These are phyloP conservation scores for Portevinia maculata DNA, from an alignment of 2,888 invertebrate species.

Conservation along the genomic window DNA sequence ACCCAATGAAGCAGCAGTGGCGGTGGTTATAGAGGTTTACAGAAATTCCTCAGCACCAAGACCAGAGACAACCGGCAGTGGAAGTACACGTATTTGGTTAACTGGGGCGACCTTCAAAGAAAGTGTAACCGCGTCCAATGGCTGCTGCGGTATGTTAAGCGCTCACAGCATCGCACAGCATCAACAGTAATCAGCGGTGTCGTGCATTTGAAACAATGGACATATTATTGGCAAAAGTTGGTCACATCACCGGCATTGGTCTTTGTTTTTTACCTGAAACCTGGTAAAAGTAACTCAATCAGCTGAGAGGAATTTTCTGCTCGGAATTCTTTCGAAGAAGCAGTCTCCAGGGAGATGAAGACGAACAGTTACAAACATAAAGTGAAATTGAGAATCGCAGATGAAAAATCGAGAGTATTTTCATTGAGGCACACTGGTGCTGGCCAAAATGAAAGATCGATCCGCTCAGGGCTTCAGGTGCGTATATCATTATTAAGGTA, in stretches of 20 bases:
- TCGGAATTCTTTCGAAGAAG: slow-evolving; percentile 17
- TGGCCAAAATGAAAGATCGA: neutral
- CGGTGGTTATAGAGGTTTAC: slow-evolving; percentile 6
- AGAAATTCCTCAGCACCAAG: slow-evolving; percentile 51
- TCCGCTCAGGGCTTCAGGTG: slow-evolving; percentile 31
- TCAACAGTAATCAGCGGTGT: slow-evolving; percentile 40
- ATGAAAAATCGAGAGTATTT: slow-evolving; percentile 45
- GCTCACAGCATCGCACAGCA: slow-evolving; percentile 24
- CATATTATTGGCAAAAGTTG: slow-evolving; percentile 67
- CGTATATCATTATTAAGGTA: slow-evolving; percentile 37
- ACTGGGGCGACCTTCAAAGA: slow-evolving; percentile 74
- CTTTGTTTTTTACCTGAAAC: slow-evolving; percentile 31
- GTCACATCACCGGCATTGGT: slow-evolving; percentile 37
- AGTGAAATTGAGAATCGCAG: slow-evolving; percentile 52
- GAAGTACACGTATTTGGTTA: slow-evolving; percentile 71
- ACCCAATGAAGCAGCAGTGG: slow-evolving; percentile 27
- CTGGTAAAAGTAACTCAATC: slow-evolving; percentile 66
- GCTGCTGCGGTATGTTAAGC: slow-evolving; percentile 21
- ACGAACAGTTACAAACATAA: slow-evolving; percentile 13
- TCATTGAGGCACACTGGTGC: slow-evolving; percentile 4
- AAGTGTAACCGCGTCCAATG: slow-evolving; percentile 63
- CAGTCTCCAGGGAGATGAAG: slow-evolving; percentile 37
- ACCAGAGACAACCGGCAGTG: slow-evolving; percentile 53
- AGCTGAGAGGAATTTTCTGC: slow-evolving; percentile 44
- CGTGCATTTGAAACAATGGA: slow-evolving; percentile 61